Evolutionary conservation across 2,888 invertebrate species (phyloP).

Genomic region (Sesamia inferens): DNA sequence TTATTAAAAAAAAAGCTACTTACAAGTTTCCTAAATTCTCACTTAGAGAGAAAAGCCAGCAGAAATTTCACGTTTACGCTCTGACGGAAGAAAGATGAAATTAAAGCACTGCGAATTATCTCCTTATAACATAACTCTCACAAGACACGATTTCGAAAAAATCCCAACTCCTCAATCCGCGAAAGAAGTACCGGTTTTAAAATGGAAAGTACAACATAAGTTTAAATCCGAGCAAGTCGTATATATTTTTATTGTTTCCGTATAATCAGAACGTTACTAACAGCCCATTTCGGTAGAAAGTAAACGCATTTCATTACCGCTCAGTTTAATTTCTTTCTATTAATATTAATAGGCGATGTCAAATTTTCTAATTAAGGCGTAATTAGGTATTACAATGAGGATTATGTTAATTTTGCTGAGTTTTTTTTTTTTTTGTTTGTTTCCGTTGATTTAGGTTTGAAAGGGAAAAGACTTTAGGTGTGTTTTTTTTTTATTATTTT

Average conservation of each 20-base stretch:
- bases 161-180: constrained; percentile 9
- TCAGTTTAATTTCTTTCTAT: constrained; percentile 69
- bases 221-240: constrained; percentile 54
- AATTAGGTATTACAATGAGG: constrained; percentile 51
- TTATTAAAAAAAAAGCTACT: too few species aligned
- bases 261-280: constrained; percentile 81
- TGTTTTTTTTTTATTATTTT: neutral
- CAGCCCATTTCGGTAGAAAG: constrained; percentile 77
- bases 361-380: constrained; percentile 67
- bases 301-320: constrained; percentile 68
- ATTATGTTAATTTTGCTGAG: constrained; percentile 44
- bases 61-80: too few species aligned
- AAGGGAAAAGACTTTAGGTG: constrained; percentile 23
- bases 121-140: constrained; percentile 1
- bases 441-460: constrained; percentile 36
- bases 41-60: too few species aligned
- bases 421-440: constrained; percentile 39
- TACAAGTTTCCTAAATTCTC: too few species aligned
- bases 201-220: constrained; percentile 70
- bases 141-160: constrained; percentile 22
- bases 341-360: constrained; percentile 68
- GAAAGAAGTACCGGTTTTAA: constrained; percentile 56
- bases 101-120: neutral
- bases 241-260: constrained; percentile 75
- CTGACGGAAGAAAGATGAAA: neutral